Percentiles rank a stretch among this genome's conserved stretches.
Conservation (phyloP, 2,797 vertebrate genomes). For the Sparidentex hasta region DNA sequence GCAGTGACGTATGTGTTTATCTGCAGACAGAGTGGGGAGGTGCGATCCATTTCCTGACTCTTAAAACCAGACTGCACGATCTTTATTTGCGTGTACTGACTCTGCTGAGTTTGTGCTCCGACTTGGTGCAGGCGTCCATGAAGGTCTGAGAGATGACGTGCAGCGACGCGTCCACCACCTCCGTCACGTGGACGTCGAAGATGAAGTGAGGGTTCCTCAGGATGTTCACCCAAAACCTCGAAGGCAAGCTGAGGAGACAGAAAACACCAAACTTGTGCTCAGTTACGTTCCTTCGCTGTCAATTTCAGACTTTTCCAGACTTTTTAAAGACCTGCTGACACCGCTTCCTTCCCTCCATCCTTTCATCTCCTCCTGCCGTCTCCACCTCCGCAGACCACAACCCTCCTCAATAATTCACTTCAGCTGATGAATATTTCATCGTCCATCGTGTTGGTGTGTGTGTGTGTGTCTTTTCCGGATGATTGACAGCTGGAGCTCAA, state of each 20-base stretch:
- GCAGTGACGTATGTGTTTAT: no score
- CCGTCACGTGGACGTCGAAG: constrained; percentile 95
- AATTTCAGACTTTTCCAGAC: neutral
- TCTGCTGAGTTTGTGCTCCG: constrained; percentile 98
- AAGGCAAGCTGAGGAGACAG: constrained; percentile 87
- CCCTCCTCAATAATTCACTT: constrained; percentile 68
- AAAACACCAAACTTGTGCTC: neutral
- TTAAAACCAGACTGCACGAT: neutral
- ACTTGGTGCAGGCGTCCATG: constrained; percentile 99
- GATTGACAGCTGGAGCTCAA: constrained; percentile 63
- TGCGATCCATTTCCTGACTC: no score
- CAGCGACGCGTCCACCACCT: constrained; percentile 97
- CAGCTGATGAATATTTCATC: constrained; percentile 68
- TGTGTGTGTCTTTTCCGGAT: constrained; percentile 8
- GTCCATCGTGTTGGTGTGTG: constrained; percentile 35
- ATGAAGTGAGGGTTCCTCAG: constrained; percentile 98
- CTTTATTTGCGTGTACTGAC: constrained; percentile 62
- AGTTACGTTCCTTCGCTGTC: neutral
- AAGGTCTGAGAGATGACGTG: constrained; percentile 98
- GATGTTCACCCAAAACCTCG: constrained; percentile 98
- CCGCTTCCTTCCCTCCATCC: constrained; percentile 30
- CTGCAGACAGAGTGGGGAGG: no score
- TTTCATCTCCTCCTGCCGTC: constrained; percentile 34
- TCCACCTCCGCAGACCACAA: constrained; percentile 43
- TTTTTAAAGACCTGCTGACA: constrained; percentile 41